These are phyloP conservation scores for Andinoacara biseriatus DNA, from an alignment of 2,113 vertebrate species.

Conservation along the genomic window DNA sequence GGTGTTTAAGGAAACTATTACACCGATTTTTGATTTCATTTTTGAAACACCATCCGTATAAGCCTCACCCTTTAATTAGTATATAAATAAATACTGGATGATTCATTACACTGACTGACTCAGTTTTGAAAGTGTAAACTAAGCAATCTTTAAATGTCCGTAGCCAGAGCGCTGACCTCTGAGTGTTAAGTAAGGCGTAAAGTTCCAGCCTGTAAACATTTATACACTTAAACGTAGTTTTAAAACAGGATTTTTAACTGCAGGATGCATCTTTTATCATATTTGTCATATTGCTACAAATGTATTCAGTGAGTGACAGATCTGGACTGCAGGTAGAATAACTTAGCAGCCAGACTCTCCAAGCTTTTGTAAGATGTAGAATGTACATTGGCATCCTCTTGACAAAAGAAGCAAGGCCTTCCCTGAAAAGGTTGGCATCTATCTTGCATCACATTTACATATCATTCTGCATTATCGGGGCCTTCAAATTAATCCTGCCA, in stretches of 20 bases:
- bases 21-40: neutral
- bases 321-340: too few relatives aligned
- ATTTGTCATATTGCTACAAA: neutral
- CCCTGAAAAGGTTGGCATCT: neutral
- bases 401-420: neutral
- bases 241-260: neutral
- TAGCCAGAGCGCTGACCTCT: neutral
- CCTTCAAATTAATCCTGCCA: neutral
- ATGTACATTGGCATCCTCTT: neutral
- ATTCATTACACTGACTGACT: neutral
- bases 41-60: neutral
- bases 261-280: neutral
- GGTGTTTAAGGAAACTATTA: neutral
- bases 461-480: neutral
- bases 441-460: neutral
- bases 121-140: neutral
- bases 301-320: neutral
- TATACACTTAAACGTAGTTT: neutral
- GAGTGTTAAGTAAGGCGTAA: too few relatives aligned
- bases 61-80: neutral
- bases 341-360: neutral
- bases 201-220: neutral
- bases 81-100: neutral
- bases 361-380: neutral
- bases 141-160: neutral